These are phyloP conservation scores for Gobio occitaniae DNA, from an alignment of 2,797 vertebrate species.

Conservation along the genomic window DNA sequence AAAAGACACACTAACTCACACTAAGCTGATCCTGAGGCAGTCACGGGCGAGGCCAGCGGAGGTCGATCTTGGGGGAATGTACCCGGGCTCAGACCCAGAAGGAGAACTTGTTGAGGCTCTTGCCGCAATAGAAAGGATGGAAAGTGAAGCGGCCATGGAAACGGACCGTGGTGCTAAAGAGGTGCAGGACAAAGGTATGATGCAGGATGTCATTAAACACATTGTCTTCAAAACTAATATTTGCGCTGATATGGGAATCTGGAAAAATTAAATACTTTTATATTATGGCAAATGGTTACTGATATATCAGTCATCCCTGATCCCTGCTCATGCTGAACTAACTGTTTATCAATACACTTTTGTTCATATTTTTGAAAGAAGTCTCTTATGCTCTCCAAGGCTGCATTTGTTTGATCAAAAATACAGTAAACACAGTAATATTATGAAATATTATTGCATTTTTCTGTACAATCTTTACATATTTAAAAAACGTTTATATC, in stretches of 20 bases:
- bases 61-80: conserved; percentile 78
- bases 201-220: neutral
- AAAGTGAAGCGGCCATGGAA: conserved; percentile 95
- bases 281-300: neutral
- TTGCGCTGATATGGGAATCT: neutral
- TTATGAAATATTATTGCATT: neutral
- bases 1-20: conserved; percentile 84
- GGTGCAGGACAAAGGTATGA: conserved; percentile 96
- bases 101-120: conserved; percentile 85
- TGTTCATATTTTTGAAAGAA: neutral
- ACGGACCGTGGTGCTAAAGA: conserved; percentile 94
- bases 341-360: too few relatives aligned
- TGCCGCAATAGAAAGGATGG: conserved; percentile 98
- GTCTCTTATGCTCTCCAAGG: neutral
- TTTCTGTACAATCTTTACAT: too few relatives aligned
- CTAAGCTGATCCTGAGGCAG: conserved; percentile 93
- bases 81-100: conserved; percentile 48
- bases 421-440: neutral
- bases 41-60: conserved; percentile 93
- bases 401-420: neutral
- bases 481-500: too few relatives aligned
- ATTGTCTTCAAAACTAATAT: neutral
- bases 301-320: neutral
- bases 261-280: neutral
- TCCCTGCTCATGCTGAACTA: neutral